Percentiles rank a stretch among this genome's conserved stretches.
Evolutionary conservation across 2,113 vertebrate genomes (phyloP).

Genomic region (Zosterops pallidus): DNA sequence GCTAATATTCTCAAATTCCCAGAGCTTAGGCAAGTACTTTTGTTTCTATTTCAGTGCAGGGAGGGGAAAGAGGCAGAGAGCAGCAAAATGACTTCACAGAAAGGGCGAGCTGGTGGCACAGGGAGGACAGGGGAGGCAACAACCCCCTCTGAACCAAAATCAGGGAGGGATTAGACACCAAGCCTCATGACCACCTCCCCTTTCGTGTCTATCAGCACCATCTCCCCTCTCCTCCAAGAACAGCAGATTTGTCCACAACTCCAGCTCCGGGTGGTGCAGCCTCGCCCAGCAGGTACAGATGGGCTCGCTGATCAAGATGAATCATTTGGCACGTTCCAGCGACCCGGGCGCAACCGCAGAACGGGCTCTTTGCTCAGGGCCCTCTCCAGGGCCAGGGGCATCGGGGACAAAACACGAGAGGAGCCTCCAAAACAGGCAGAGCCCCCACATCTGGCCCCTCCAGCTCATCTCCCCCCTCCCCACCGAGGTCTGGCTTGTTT

Average conservation of each 20-base stretch:
- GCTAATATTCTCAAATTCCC: neutral
- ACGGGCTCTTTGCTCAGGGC: neutral
- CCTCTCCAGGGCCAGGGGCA: neutral
- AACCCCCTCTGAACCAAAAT: neutral
- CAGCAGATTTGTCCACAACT: conserved; percentile 48
- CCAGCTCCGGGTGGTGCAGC: conserved; percentile 11
- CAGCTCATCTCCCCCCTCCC: neutral
- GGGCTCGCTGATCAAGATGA: conserved; percentile 45
- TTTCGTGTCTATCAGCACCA: neutral
- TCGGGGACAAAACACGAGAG: accelerated
- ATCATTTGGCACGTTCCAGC: conserved; percentile 31
- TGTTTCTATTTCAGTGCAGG: neutral
- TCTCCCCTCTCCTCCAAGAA: conserved; percentile 15
- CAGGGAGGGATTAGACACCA: neutral
- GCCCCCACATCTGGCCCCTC: neutral
- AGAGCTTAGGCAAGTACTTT: neutral
- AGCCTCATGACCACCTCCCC: neutral
- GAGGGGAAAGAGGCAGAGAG: neutral
- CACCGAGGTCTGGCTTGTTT: neutral
- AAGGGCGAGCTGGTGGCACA: neutral
- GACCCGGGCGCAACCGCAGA: neutral
- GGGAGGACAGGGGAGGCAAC: accelerated
- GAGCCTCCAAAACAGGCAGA: neutral
- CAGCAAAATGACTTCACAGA: neutral
- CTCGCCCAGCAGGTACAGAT: conserved; percentile 66